A percentile compares a stretch with the other conserved stretches of the same genome.
These are phyloP conservation scores for Atrina japonica DNA, from an alignment of 2,888 invertebrate species.

Conservation along the genomic window DNA sequence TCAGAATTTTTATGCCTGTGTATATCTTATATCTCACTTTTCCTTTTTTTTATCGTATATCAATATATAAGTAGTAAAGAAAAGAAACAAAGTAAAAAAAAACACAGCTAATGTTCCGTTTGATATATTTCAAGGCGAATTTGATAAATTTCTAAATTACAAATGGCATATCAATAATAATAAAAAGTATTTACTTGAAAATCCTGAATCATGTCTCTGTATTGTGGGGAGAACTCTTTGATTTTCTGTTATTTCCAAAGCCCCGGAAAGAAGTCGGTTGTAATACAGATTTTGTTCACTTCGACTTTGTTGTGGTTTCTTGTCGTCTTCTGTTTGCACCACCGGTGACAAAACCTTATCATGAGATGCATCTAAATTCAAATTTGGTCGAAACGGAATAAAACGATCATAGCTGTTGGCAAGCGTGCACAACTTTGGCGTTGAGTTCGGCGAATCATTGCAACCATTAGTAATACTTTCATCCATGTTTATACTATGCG, in stretches of 20 bases:
- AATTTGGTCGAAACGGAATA: constrained; percentile 61
- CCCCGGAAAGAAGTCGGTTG: constrained; percentile 49
- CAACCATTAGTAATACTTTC: too few relatives aligned
- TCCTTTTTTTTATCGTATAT: too few relatives aligned
- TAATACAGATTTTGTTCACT: constrained; percentile 33
- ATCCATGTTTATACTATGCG: too few relatives aligned
- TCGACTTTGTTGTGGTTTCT: constrained; percentile 33
- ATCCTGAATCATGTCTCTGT: constrained; percentile 24
- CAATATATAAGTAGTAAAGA: too few relatives aligned
- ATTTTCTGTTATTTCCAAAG: constrained; percentile 37
- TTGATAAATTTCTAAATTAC: too few relatives aligned
- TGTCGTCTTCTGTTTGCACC: constrained; percentile 8
- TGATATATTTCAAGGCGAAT: too few relatives aligned
- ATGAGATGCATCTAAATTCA: constrained; percentile 59
- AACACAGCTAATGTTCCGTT: too few relatives aligned
- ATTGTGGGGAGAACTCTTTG: constrained; percentile 54
- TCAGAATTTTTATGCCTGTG: too few relatives aligned
- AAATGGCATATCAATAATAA: neutral
- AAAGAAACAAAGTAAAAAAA: too few relatives aligned
- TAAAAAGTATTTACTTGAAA: constrained; percentile 26
- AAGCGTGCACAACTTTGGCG: too few relatives aligned
- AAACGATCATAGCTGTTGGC: constrained; percentile 60
- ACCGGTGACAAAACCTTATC: constrained; percentile 44
- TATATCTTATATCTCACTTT: too few relatives aligned
- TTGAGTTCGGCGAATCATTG: too few relatives aligned